Evolutionary conservation across 1,140 invertebrate genomes (phyloP).

Genomic region (Chlorops oryzae): DNA sequence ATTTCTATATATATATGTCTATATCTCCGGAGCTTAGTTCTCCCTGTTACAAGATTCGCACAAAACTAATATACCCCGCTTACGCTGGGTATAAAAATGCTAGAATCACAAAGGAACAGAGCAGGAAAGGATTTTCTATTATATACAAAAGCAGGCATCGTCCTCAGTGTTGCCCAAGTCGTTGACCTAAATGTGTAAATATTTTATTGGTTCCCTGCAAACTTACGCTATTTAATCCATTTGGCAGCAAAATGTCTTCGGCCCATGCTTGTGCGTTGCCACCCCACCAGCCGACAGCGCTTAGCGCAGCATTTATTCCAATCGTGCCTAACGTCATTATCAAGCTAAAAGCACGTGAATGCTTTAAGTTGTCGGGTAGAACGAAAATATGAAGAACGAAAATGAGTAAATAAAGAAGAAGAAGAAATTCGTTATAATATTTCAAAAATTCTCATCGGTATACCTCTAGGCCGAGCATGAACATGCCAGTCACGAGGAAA

Average conservation of each 20-base stretch:
- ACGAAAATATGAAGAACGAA: not conserved
- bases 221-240: slow-evolving; percentile 44
- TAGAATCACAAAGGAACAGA: no score
- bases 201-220: slow-evolving; percentile 9
- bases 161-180: no score
- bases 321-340: slow-evolving; percentile 42
- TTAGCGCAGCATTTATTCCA: slow-evolving; percentile 35
- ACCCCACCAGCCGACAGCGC: slow-evolving; percentile 36
- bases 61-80: no score
- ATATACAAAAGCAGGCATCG: no score
- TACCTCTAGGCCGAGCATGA: slow-evolving; percentile 65
- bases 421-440: not conserved
- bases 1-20: no score
- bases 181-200: not conserved
- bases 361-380: slow-evolving; percentile 23
- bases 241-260: slow-evolving; percentile 37
- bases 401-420: not conserved
- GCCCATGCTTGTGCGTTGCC: slow-evolving; percentile 35
- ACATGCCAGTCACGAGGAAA: slow-evolving; percentile 59
- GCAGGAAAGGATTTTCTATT: no score
- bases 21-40: no score
- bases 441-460: slow-evolving; percentile 11
- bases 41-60: no score
- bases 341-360: slow-evolving; percentile 43
- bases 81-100: no score